phyloP scores from a whole-genome alignment of 2,888 invertebrate species.

The Drosophila kambysellisi region DNA sequence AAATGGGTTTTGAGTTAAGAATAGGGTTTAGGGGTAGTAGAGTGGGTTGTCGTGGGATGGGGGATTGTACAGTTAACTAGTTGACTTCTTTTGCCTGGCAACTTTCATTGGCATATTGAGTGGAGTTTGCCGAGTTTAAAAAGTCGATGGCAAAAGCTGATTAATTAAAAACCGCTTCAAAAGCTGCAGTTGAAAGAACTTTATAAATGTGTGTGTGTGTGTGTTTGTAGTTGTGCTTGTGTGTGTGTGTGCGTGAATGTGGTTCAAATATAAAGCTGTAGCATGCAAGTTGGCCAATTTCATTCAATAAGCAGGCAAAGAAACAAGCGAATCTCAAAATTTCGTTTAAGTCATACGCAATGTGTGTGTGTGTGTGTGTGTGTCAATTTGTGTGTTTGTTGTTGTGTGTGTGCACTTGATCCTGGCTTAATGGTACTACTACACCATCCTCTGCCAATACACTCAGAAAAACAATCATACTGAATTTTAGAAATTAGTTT shows the following conservation, averaged over 20 bases:
- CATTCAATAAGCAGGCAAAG: constrained; percentile 8
- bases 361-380: constrained; percentile 31
- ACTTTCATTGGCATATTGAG: constrained; percentile 67
- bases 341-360: constrained; percentile 58
- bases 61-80: background rate
- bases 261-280: constrained; percentile 25
- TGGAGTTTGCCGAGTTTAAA: constrained; percentile 56
- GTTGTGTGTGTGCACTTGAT: constrained; percentile 18
- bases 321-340: constrained; percentile 38
- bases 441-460: background rate
- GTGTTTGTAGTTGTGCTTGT: constrained; percentile 1
- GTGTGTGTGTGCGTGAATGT: constrained; percentile 3
- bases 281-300: constrained; percentile 15
- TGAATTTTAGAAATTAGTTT: background rate
- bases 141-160: constrained; percentile 74
- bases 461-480: background rate
- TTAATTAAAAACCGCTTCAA: constrained; percentile 72
- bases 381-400: background rate
- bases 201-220: background rate
- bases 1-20: constrained; percentile 7
- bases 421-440: constrained; percentile 38
- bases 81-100: constrained; percentile 26
- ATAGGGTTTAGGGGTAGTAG: background rate
- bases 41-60: background rate
- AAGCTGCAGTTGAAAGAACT: background rate